Evolutionary conservation across 2,113 vertebrate species (phyloP), one percentile per base, ranked within the genome.

Genomic region (Prochilodus magdalenae): DNA sequence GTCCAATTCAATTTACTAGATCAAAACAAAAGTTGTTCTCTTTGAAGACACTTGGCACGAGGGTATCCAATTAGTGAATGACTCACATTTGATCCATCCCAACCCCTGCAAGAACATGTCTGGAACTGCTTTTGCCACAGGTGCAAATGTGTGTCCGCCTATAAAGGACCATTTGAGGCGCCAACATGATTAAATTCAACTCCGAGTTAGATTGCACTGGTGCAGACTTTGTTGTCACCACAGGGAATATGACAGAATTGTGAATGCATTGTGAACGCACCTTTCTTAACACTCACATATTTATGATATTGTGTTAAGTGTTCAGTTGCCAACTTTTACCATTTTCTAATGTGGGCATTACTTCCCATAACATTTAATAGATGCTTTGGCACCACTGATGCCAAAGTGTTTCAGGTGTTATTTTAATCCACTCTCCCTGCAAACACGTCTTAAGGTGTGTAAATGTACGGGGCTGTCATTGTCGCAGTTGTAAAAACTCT

Each of bases 1-100:
- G 79, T 83, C 76, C 81, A 77, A 85, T 86, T 85, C 79, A 87
- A 88, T 87, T 87, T 85, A 67, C 7, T 57, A 72, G 87, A 88
- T 88, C 84, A 87, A 87, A 87, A 87, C 81, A 84, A 83, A 84
- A 80, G 20, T 76, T 20, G 79, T 77, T 63, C 59, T 69, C 84
- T 86, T 84, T 87, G 81, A 87, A 88, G 87, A 85, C 79, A 67
- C 53, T 75, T 77, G 80, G 57, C 75, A 79, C 30, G 11, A 73
- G 82, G 86, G 70, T 27, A 80, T 44, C 77, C 82, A 87, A 84
- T 85, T 84, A 87, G 79, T 26, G 74, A 78, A 47, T 71, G 76
- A 82, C 73, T 80, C 51, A 71, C 76, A 84, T 84, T 84, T 84
- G 75, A 85, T 85, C 77, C 80, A 3, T 13, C 53, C 20, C 63